phyloP scores from a whole-genome alignment of 2,113 vertebrate species.

The Empidonax traillii region DNA sequence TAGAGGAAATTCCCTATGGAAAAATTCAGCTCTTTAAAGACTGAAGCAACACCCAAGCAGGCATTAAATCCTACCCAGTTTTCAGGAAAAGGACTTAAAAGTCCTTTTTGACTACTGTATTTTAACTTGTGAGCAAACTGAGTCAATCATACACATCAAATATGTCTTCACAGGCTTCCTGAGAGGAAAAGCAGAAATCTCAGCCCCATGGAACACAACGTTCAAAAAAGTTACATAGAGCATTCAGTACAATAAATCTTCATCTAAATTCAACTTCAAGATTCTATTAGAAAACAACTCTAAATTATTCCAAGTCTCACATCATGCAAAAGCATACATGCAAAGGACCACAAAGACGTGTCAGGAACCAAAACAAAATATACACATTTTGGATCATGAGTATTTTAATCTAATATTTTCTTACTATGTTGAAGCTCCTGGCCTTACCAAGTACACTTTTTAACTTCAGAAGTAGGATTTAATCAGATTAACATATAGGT shows the following conservation, averaged over 20 bases:
- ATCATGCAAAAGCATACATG: background rate
- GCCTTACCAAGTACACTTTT: background rate
- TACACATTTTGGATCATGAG: background rate
- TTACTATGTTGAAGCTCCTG: background rate
- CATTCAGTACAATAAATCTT: background rate
- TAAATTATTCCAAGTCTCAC: background rate
- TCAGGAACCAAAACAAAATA: background rate
- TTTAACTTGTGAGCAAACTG: background rate
- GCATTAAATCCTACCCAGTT: background rate
- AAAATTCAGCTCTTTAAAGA: background rate
- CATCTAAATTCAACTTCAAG: background rate
- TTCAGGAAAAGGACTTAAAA: background rate
- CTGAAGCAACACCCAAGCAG: background rate
- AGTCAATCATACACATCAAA: background rate
- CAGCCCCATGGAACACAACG: rapidly evolving
- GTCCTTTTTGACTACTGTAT: background rate
- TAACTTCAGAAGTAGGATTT: background rate
- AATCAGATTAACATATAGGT: background rate
- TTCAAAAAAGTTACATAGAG: background rate
- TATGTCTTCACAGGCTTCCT: background rate
- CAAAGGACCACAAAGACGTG: background rate
- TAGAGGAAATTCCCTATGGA: background rate
- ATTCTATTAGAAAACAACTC: background rate
- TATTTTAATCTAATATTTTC: background rate
- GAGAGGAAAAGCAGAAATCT: background rate